Evolutionary conservation across 2,113 vertebrate species (phyloP).

Genomic region (Daubentonia madagascariensis): DNA sequence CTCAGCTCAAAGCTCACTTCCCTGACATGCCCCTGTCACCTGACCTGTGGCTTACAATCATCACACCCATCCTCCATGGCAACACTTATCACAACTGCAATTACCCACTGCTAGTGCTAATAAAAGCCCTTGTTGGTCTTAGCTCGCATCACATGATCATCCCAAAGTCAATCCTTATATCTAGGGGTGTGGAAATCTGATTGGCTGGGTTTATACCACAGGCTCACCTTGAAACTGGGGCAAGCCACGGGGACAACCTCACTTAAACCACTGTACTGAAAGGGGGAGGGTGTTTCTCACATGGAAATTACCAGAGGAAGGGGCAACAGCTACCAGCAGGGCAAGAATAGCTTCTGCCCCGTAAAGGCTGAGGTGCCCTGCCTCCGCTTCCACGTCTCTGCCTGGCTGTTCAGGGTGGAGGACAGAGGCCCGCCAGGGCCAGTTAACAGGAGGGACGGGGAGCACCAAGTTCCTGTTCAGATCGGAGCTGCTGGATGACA

Average conservation of each 20-base stretch:
- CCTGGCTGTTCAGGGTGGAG: background rate
- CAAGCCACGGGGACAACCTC: background rate
- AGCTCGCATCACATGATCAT: background rate
- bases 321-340: too few species aligned
- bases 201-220: background rate
- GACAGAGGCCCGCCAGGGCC: fast-evolving
- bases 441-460: background rate
- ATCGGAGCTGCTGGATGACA: background rate
- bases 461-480: background rate
- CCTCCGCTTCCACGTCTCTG: background rate
- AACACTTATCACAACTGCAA: background rate
- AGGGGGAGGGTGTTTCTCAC: background rate
- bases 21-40: too few species aligned
- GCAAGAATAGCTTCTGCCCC: background rate
- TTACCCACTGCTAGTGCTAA: background rate
- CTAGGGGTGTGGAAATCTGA: background rate
- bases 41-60: too few species aligned
- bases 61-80: background rate
- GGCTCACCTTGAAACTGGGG: background rate
- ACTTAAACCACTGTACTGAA: background rate
- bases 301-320: background rate
- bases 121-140: background rate
- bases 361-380: background rate
- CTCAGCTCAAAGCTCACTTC: background rate
- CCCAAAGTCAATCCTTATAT: background rate